Evolutionary conservation across 2,797 vertebrate genomes (phyloP), one percentile per base, ranked within the genome.

Genomic region (Craterocephalus amniculus): DNA sequence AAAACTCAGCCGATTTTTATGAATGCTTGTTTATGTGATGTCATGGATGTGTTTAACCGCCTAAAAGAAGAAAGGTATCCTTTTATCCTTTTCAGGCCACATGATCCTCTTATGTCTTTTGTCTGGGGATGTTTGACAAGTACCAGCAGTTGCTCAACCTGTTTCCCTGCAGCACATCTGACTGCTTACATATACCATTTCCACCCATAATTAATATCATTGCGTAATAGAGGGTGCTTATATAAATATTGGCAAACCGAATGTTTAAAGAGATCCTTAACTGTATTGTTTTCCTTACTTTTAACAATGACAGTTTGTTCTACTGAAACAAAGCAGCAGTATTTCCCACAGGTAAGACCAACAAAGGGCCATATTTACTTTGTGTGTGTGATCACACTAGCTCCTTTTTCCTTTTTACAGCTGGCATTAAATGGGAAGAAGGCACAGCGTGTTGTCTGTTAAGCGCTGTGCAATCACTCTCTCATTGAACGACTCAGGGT

Each of bases 401-500:
- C 79, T 78, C 72, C 83, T 70, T 74, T 80, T 52, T 63, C 80
- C 67, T 81, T 78, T 83, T 83, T 78, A 87, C 65, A 65, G 67
- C 71, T 83, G 86, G 90, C 90, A 91, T 91, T 92, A 94, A 95
- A 93, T 89, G 91, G 90, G 89, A 92, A 89, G 89, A 91, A 84
- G 88, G 86, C 48, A 67, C 78, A 68, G 88, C 83, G 91, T 87
- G 86, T 88, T 91, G 90, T 94, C 91, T 94, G 94, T 90, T 94
- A 92, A 94, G 94, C 90, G 85, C 92, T 90, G 87, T 84, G 93
- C 93, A 94, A 94, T 95, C 95, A 90, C 91, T 91, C 92, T 86
- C 93, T 94, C 92, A 93, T 94, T 93, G 93, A 83, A 91, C 87
- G 89, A 92, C 91, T 92, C 89, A 62, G 94, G 94, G 94, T 95